Conservation (phyloP, 2,797 vertebrate genomes). For the Lutjanus argentimaculatus region DNA sequence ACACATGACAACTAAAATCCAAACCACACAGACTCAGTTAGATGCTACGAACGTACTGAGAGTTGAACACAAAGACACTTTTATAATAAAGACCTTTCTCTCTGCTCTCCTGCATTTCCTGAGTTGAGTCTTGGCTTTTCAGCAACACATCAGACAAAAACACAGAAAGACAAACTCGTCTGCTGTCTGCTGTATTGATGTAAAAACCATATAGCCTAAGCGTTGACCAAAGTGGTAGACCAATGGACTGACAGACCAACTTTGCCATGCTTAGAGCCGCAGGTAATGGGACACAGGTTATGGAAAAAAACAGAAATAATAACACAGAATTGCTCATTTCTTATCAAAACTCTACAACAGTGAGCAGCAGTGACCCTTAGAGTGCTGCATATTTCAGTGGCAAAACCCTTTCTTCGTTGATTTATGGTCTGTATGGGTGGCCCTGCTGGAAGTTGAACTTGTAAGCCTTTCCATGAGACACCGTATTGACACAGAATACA, state of each 20-base stretch:
- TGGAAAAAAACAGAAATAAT: not conserved
- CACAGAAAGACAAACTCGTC: no score
- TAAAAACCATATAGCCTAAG: no score
- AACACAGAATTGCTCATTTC: not conserved
- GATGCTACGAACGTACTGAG: no score
- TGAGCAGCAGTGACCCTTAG: not conserved
- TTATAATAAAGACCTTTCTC: no score
- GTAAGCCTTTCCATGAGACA: constrained; percentile 40
- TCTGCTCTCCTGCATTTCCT: no score
- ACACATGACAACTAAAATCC: no score
- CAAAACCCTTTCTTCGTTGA: constrained; percentile 32
- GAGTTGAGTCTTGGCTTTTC: no score
- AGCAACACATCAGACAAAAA: no score
- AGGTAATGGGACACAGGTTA: not conserved
- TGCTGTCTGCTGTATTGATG: no score
- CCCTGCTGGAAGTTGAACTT: constrained; percentile 47
- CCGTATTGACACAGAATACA: constrained; percentile 67
- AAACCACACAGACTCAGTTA: no score
- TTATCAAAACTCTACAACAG: not conserved
- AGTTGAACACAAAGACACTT: no score
- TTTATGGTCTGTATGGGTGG: constrained; percentile 76
- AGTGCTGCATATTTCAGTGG: constrained; percentile 46
- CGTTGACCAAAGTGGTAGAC: not conserved
- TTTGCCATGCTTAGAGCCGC: not conserved
- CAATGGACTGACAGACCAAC: not conserved